phyloP scores from a whole-genome alignment of 2,888 invertebrate genomes.

The Oxystoma pomonae region DNA sequence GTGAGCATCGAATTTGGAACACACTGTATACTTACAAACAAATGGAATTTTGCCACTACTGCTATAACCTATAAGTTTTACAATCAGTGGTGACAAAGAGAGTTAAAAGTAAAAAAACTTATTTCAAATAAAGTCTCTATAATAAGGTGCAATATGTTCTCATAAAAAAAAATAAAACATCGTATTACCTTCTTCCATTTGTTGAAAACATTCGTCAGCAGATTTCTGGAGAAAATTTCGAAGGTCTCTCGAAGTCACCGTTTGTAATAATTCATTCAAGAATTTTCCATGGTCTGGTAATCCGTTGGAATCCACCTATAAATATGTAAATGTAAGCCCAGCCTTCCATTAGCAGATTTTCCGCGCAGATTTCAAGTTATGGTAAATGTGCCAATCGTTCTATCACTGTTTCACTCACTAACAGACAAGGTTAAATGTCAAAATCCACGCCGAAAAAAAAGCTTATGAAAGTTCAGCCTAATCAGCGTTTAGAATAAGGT shows the following conservation, averaged over 20 bases:
- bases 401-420: no score
- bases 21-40: no score
- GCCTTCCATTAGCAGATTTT: no score
- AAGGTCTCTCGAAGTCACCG: slow-evolving; percentile 59
- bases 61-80: neutral
- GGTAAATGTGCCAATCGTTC: no score
- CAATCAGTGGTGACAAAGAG: neutral
- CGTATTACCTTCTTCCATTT: slow-evolving; percentile 29
- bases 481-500: no score
- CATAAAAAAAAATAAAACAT: neutral
- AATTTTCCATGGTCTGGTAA: slow-evolving; percentile 64
- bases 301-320: slow-evolving; percentile 59
- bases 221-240: slow-evolving; percentile 67
- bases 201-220: slow-evolving; percentile 66
- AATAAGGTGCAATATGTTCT: neutral
- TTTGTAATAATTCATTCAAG: slow-evolving; percentile 57
- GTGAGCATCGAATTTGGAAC: no score
- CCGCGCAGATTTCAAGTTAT: no score
- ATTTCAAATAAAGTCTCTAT: neutral
- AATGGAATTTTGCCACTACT: no score
- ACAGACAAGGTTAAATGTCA: no score
- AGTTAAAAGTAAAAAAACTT: neutral
- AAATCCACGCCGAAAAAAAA: no score
- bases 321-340: no score
- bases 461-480: no score